Base-by-base conservation (phyloP, 2,113 vertebrate species). In the Drymodes brunneopygia region DNA sequence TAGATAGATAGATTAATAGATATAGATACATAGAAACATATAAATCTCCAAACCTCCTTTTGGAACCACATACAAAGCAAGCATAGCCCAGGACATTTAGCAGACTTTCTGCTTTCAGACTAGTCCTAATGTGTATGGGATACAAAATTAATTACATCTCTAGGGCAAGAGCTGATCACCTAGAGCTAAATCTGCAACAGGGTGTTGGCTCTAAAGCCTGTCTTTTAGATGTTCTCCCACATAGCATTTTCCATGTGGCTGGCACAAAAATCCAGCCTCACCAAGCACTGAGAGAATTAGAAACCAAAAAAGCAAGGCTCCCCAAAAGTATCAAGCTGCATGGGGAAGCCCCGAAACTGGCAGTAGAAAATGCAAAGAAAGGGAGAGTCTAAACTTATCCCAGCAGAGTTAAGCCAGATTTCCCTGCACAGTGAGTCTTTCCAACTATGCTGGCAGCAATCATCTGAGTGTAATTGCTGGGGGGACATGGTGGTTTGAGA, bases 391-490 rank as follows among this genome's bases (percentile, higher is more conserved):
- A 77, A 88, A 91, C 31, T 86, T 71, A 91, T 64, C 66, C 81
- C 67, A 53, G 23, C 79, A 61, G 70, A 85, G 40, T 70, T 80
- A 94, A 94, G 22, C 62, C 82, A 88, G 42, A 86, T 82, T 80
- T 74, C 57, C 53, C 70, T 64, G 61, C 81, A 75, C n/a, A 65
- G 40, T 23, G 36, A 94, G 62, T 24, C 48, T 87, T 87, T 91
- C 93, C 85, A 87, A 7, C 61, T 65, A 5, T 36, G 58, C 78
- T 94, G 94, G 87, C 94, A 96, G 84, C 42, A 87, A 53, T 64
- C 70, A 79, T 81, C 36, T 35, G 5, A 60, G 65, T 57, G 65
- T 95, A 92, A 95, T 96, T 95, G 74, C 93, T 94, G 92, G 86
- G 87, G 45, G 66, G 42, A 87, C 77, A n/a, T n/a, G 45, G 89